These are phyloP conservation scores for Chrysochloris asiatica DNA, from an alignment of 2,113 vertebrate genomes.

Conservation along the genomic window DNA sequence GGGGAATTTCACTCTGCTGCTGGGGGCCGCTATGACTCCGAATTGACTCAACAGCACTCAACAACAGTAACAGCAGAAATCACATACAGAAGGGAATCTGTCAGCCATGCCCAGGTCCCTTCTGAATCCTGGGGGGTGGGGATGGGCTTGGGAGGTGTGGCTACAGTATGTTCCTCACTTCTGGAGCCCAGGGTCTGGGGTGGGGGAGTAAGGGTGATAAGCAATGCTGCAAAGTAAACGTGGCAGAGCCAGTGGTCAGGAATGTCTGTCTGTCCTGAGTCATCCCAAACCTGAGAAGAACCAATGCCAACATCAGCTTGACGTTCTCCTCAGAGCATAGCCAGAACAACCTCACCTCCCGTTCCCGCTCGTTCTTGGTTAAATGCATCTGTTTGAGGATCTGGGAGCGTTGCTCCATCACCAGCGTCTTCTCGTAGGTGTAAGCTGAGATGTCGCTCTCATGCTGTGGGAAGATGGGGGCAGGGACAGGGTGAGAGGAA, in stretches of 20 bases:
- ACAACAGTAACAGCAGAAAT: neutral
- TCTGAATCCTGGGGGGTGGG: neutral
- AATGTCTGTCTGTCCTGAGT: neutral
- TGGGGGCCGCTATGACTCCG: neutral
- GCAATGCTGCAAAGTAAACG: neutral
- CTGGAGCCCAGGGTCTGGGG: neutral
- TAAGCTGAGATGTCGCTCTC: slow-evolving; percentile 99
- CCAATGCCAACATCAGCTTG: neutral
- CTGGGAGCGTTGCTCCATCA: slow-evolving; percentile 99
- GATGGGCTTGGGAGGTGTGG: neutral
- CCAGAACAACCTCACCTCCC: slow-evolving; percentile 88
- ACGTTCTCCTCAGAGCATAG: neutral
- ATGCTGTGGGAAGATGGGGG: slow-evolving; percentile 85
- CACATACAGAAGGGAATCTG: neutral
- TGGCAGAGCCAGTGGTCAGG: neutral
- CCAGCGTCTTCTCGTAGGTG: slow-evolving; percentile 98
- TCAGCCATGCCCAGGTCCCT: slow-evolving; percentile 1
- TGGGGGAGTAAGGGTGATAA: too few relatives aligned
- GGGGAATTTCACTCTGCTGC: neutral
- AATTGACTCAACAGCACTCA: neutral
- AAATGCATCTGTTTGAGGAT: slow-evolving; percentile 99
- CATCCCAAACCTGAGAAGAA: neutral
- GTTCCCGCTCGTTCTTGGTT: slow-evolving; percentile 96
- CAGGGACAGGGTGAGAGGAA: neutral
- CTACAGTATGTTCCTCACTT: neutral